Evolutionary conservation across 2,888 invertebrate species (phyloP).

Genomic region (Galerucella calmariensis): DNA sequence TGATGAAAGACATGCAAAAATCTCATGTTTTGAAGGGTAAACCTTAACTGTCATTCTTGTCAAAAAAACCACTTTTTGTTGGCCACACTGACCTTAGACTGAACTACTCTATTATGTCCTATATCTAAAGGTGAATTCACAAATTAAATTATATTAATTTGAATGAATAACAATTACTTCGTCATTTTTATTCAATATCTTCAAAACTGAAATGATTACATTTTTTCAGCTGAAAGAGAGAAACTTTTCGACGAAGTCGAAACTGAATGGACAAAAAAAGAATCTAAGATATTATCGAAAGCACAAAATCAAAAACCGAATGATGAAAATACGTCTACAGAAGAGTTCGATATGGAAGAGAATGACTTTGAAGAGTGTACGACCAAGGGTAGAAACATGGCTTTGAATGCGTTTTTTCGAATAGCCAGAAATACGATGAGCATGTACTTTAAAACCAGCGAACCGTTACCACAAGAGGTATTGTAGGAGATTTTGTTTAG

Average conservation of each 20-base stretch:
- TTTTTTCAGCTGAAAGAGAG: slow-evolving; percentile 74
- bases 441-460: slow-evolving; percentile 80
- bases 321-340: slow-evolving; percentile 60
- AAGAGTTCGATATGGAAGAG: slow-evolving; percentile 63
- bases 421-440: slow-evolving; percentile 85
- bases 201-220: slow-evolving; percentile 46
- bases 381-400: slow-evolving; percentile 82
- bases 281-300: slow-evolving; percentile 64
- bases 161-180: no score
- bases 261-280: slow-evolving; percentile 76
- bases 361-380: slow-evolving; percentile 81
- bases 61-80: no score
- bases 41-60: no score
- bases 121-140: no score
- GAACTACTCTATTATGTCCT: no score
- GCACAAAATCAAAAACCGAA: slow-evolving; percentile 56
- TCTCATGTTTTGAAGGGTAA: no score
- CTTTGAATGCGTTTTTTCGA: slow-evolving; percentile 81
- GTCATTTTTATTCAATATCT: no score
- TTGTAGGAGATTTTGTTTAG: slow-evolving; percentile 50
- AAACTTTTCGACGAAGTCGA: slow-evolving; percentile 80
- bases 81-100: no score
- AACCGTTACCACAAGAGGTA: slow-evolving; percentile 73
- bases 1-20: no score
- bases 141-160: no score